Evolutionary conservation across 2,113 vertebrate genomes (phyloP), one percentile per base, ranked within the genome.

Genomic region (Leptobrachium ailaonicum): DNA sequence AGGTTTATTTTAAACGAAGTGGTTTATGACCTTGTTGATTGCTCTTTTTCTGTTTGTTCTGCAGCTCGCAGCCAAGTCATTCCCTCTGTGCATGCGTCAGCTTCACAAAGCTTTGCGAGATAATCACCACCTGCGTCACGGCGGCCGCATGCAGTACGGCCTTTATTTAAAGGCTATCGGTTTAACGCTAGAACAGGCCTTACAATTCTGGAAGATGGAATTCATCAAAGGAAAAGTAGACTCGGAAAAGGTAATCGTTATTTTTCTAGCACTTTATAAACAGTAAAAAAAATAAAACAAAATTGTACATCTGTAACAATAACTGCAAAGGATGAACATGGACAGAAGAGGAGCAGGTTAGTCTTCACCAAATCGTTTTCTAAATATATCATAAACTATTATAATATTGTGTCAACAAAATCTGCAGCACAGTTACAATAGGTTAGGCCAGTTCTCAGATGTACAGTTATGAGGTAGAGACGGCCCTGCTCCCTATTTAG

Each of bases 131-230:
- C 95, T 99, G 32, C 96, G 97, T 0, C 98, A 99, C 0, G 97
- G 98, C 0, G 98, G 98, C 6, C 95, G 97, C 0, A 96, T 99
- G 97, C 97, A 99, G 54, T 99, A 98, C 0, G 97, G 98, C 0
- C 95, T 99, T 53, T 99, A 97, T 89, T 90, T 99, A 3, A 99
- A 99, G 80, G 96, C 96, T 75, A 96, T 99, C 0, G 97, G 98
- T 73, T 87, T 99, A 47, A 95, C 98, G 1, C 82, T 99, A 85
- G 96, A 99, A 6, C 97, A 99, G 86, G 96, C 98, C 0, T 83
- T 99, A 87, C 96, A 97, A 77, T 99, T 99, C 82, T 99, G 98
- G 98, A 98, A 95, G 87, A 91, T 91, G 0, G 98, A 99, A 85
- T 99, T 99, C 83, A 89, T 93, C 82, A 91, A 84, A 87, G 97